Conservation (phyloP, 2,888 invertebrate species). For the Tinea pellionella region DNA sequence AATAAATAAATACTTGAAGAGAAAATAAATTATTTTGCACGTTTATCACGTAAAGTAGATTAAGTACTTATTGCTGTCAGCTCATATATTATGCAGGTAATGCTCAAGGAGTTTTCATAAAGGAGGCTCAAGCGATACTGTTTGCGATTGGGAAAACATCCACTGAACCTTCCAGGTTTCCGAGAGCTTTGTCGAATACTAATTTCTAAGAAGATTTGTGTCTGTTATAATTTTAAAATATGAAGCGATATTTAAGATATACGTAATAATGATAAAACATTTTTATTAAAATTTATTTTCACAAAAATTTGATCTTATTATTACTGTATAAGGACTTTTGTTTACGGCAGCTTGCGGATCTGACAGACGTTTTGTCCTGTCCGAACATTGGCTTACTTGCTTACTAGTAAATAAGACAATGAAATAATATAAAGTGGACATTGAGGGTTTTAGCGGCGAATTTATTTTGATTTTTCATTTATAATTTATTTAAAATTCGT, state of each 20-base stretch:
- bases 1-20: not conserved
- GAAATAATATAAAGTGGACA: too few relatives aligned
- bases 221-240: not conserved
- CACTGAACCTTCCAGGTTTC: not conserved
- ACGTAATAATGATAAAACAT: too few relatives aligned
- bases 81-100: conserved; percentile 24
- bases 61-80: conserved; percentile 22
- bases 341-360: too few relatives aligned
- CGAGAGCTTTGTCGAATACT: not conserved
- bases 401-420: too few relatives aligned
- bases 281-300: too few relatives aligned
- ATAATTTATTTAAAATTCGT: too few relatives aligned
- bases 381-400: too few relatives aligned
- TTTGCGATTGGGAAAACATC: conserved; percentile 6
- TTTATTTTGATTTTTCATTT: too few relatives aligned
- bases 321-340: too few relatives aligned
- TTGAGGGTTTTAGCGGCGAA: too few relatives aligned
- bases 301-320: too few relatives aligned
- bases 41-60: conserved; percentile 21
- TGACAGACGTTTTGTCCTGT: too few relatives aligned
- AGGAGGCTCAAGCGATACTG: conserved; percentile 5
- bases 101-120: conserved; percentile 19
- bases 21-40: conserved; percentile 18
- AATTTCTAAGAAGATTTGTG: not conserved
- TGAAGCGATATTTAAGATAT: not conserved